Base-by-base conservation (phyloP, 2,888 invertebrate genomes). In the Eilema depressum region DNA sequence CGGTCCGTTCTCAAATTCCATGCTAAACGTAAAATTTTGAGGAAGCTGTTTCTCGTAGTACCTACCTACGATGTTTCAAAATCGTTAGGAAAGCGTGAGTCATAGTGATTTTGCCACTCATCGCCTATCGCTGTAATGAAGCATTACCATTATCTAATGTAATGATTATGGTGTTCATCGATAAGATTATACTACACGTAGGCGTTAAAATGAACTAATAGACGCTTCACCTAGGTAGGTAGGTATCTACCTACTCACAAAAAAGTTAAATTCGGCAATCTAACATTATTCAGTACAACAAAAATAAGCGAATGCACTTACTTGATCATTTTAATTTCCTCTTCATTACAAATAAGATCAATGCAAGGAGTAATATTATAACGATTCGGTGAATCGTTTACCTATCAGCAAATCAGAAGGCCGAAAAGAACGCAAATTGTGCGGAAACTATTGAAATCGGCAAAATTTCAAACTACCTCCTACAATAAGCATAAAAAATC, bases 291-390 rank as follows among this genome's bases (percentile, higher is more conserved):
- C 1, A 47, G 17, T 47, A 20, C 28, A 1, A 47, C 12, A 26
- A 4, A 26, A 63, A 53, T 26, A 53, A 47, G 2, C 5, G n/a
- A 4, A 5, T 63, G n/a, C 26, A 64, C 63, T 64, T 53, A 64
- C 63, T 53, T 64, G 20, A 7, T n/a, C 63, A 64, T 64, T 64
- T 64, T 63, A 25, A 33, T 20, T 17, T 17, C 26, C 11, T 64
- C 20, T 47, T 64, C 28, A 64, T 64, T 64, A 47, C 20, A 5
- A 10, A 2, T 25, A 4, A 26, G 8, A 53, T 53, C 53, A 41
- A 25, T 61, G 11, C 11, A 26, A 25, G 14, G 33, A n/a, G 1
- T 33, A 37, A 11, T 26, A 63, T 25, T 47, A 11, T 0, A 28
- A 63, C 11, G 20, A 26, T 47, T 63, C 17, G 26, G 1, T 20